phyloP scores from a whole-genome alignment of 2,113 vertebrate species.

The Manacus vitellinus region DNA sequence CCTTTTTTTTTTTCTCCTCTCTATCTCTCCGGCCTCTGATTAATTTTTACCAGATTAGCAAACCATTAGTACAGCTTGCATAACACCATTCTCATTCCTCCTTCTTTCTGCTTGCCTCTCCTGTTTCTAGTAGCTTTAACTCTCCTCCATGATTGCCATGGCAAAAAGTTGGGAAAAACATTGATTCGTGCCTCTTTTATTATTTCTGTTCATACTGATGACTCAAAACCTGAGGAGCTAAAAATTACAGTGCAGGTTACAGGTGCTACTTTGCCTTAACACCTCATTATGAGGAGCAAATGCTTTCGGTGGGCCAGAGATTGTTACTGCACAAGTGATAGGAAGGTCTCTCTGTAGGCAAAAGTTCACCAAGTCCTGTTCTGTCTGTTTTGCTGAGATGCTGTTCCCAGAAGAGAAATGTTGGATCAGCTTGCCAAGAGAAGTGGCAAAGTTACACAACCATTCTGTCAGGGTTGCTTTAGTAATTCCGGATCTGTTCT shows the following conservation, averaged over 20 bases:
- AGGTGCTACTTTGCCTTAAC: neutral
- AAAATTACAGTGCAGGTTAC: neutral
- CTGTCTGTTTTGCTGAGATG: neutral
- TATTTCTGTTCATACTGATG: neutral
- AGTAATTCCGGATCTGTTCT: neutral
- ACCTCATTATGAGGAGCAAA: neutral
- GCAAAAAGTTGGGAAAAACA: neutral
- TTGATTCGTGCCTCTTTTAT: neutral
- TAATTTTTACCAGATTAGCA: conserved; percentile 13
- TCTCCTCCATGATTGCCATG: neutral
- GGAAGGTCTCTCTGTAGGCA: neutral
- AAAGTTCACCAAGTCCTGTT: neutral
- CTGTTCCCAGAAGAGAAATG: neutral
- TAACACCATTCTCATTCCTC: neutral
- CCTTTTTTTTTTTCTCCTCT: neutral
- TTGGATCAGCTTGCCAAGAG: neutral
- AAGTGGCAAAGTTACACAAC: neutral
- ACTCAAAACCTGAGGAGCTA: neutral
- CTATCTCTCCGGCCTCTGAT: neutral
- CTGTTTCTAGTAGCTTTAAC: neutral
- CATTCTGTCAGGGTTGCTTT: rapidly evolving
- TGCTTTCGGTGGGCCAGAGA: neutral
- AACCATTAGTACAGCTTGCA: neutral
- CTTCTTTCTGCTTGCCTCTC: neutral
- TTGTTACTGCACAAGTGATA: neutral